Conservation (phyloP, 2,888 invertebrate genomes). For the Heliconius sara region DNA sequence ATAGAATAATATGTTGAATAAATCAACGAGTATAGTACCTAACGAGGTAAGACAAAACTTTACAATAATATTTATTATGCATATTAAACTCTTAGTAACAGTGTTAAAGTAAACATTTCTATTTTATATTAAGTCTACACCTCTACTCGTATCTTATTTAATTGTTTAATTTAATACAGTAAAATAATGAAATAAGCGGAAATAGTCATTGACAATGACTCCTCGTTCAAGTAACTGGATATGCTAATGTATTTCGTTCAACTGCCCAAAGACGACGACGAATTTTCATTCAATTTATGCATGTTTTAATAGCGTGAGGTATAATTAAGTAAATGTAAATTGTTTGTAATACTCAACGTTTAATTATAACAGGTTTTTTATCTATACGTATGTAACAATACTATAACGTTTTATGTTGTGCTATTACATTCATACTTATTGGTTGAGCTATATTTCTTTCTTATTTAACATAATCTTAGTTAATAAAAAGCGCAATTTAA, state of each 20-base stretch:
- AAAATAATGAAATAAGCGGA: slow-evolving; percentile 27
- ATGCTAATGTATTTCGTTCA: slow-evolving; percentile 25
- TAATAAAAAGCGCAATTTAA: not conserved
- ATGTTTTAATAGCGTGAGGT: slow-evolving; percentile 2
- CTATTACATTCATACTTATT: not conserved
- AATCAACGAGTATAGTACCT: not conserved
- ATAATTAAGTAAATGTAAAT: slow-evolving; percentile 9
- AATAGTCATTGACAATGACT: slow-evolving; percentile 25
- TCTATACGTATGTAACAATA: not conserved
- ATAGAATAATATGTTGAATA: slow-evolving; percentile 3
- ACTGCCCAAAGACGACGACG: slow-evolving; percentile 18
- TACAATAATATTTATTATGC: not conserved
- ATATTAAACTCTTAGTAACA: not conserved
- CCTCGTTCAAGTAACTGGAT: slow-evolving; percentile 23
- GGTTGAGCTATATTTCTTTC: not conserved
- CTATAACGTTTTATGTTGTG: not conserved
- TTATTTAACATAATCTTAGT: not conserved
- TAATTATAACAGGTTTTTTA: not conserved
- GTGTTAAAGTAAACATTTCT: not conserved
- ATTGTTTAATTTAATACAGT: slow-evolving; percentile 8
- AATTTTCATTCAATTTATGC: slow-evolving; percentile 20
- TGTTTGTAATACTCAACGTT: not conserved
- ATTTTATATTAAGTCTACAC: not conserved
- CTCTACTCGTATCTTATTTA: not conserved
- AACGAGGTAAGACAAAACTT: not conserved